These are phyloP conservation scores for Erpobdella octoculata DNA, from an alignment of 2,888 invertebrate genomes.

Conservation along the genomic window DNA sequence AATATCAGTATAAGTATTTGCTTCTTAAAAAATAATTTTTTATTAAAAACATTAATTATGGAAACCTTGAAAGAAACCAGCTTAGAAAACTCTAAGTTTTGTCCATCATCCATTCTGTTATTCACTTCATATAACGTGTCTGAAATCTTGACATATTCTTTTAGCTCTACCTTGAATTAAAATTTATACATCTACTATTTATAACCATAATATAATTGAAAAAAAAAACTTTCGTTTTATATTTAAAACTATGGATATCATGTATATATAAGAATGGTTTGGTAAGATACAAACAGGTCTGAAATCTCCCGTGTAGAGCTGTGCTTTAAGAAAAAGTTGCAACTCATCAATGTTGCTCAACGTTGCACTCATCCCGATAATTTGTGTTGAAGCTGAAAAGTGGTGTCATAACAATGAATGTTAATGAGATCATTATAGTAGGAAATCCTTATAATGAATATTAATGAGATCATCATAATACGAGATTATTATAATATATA, in stretches of 20 bases:
- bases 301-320: constrained; percentile 74
- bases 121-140: constrained; percentile 60
- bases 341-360: constrained; percentile 81
- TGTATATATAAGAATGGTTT: neutral
- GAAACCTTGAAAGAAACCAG: constrained; percentile 43
- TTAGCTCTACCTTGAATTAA: constrained; percentile 62
- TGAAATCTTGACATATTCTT: constrained; percentile 65
- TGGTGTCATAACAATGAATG: neutral
- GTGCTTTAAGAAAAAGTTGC: constrained; percentile 71
- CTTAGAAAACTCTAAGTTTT: constrained; percentile 42
- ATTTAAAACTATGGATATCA: neutral
- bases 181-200: too few species aligned
- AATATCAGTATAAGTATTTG: too few species aligned
- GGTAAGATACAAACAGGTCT: constrained; percentile 68
- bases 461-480: neutral
- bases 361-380: constrained; percentile 94
- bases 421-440: neutral
- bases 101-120: constrained; percentile 43
- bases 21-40: neutral
- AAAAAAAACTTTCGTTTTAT: constrained; percentile 10
- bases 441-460: neutral
- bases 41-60: too few species aligned
- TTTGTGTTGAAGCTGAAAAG: constrained; percentile 60
- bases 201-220: too few species aligned
- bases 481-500: neutral